Conservation (phyloP, 1,140 invertebrate genomes). For the Adoxophyes honmai region DNA sequence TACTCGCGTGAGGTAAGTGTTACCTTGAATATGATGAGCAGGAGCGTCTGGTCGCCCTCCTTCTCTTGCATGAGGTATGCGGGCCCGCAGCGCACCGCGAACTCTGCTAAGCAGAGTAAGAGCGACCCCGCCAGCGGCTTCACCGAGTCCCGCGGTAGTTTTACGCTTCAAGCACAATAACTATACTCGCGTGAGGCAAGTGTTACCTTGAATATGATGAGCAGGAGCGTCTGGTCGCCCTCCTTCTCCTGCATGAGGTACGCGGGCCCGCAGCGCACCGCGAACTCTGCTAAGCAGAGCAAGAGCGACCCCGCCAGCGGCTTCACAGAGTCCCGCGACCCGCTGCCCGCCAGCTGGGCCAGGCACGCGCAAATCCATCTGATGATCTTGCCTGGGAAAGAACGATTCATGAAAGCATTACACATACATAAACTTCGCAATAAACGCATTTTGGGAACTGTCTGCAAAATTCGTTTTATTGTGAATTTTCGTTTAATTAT, state of each 20-base stretch:
- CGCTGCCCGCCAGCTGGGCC: conserved; percentile 57
- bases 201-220: conserved; percentile 86
- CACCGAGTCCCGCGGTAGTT: conserved; percentile 73
- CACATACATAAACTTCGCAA: too few species aligned
- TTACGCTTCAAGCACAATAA: too few species aligned
- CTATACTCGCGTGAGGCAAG: too few species aligned
- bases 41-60: conserved; percentile 89
- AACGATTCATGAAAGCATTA: conserved; percentile 8
- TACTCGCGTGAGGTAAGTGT: too few species aligned
- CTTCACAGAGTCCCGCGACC: conserved; percentile 80
- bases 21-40: conserved; percentile 87
- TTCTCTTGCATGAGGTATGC: conserved; percentile 87
- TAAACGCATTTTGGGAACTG: too few species aligned
- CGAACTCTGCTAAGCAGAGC: conserved; percentile 95
- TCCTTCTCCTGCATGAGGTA: conserved; percentile 89
- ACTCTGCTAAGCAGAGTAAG: conserved; percentile 82
- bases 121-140: not conserved
- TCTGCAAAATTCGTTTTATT: too few species aligned
- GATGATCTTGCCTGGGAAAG: conserved; percentile 61
- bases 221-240: conserved; percentile 87
- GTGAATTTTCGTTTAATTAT: too few species aligned
- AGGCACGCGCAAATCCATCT: conserved; percentile 70
- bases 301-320: conserved; percentile 89
- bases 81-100: conserved; percentile 78
- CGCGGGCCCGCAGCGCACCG: conserved; percentile 92